phyloP scores from a whole-genome alignment of 92 coral and sea anemone species.

The Paragorgia papillata region DNA sequence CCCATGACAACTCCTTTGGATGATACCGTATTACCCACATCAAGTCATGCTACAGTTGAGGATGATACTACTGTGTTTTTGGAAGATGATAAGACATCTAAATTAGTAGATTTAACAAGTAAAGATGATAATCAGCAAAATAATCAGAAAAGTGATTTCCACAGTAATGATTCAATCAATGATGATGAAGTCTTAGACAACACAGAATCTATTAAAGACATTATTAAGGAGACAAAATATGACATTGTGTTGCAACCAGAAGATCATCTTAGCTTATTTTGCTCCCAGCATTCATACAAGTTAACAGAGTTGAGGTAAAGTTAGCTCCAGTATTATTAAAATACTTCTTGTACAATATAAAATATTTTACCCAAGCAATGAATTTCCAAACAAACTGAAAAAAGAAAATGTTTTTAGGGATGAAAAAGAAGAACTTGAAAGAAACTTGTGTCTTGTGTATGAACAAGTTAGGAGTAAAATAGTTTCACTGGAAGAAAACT shows the following conservation, averaged over 20 bases:
- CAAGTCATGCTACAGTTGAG: neutral
- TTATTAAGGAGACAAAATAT: neutral
- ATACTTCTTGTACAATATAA: too few relatives aligned
- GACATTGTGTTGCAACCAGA: conserved; percentile 48
- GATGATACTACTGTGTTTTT: neutral
- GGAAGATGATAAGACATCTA: neutral
- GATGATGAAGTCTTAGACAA: neutral
- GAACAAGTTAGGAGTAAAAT: conserved; percentile 14
- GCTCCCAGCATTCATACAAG: conserved; percentile 55
- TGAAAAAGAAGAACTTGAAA: conserved; percentile 16
- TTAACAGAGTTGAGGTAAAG: conserved; percentile 59
- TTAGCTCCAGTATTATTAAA: neutral
- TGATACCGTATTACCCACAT: neutral
- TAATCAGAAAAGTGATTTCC: too few relatives aligned
- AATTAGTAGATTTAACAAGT: neutral
- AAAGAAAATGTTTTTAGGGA: neutral
- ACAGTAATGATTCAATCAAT: too few relatives aligned
- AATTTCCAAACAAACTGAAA: neutral
- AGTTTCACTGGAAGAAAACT: conserved; percentile 48
- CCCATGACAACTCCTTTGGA: conserved; percentile 4
- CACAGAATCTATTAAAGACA: neutral
- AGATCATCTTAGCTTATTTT: conserved; percentile 45
- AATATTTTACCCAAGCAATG: too few relatives aligned
- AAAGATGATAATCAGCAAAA: too few relatives aligned
- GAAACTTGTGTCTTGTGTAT: neutral